phyloP scores from a whole-genome alignment of 1,140 invertebrate genomes.

The Leptoteleia sp. region DNA sequence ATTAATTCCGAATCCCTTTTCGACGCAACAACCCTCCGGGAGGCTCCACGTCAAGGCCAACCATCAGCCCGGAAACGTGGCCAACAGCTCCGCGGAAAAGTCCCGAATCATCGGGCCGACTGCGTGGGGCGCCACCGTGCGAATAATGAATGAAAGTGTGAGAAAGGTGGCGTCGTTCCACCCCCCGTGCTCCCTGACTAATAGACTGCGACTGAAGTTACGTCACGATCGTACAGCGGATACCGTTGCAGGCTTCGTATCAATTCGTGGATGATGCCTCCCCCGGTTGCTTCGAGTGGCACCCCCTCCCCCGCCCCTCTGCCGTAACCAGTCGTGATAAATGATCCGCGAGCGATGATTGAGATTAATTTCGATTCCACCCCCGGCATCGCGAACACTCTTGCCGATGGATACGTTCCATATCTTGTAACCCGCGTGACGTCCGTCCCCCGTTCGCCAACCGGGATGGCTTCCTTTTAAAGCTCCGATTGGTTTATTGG shows the following conservation, averaged over 20 bases:
- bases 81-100: not conserved
- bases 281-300: slow-evolving; percentile 53
- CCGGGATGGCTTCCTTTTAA: slow-evolving; percentile 34
- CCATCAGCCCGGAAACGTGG: not conserved
- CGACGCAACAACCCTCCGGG: slow-evolving; percentile 14
- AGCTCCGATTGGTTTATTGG: slow-evolving; percentile 22
- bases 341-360: slow-evolving; percentile 66
- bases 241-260: slow-evolving; percentile 77
- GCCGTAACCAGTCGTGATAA: slow-evolving; percentile 73
- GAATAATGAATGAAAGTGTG: slow-evolving; percentile 34
- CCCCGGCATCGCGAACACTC: slow-evolving; percentile 55
- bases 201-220: slow-evolving; percentile 75
- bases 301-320: too few relatives aligned
- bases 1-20: slow-evolving; percentile 69
- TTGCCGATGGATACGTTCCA: slow-evolving; percentile 67
- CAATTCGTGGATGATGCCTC: slow-evolving; percentile 72
- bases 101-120: not conserved
- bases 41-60: not conserved
- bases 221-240: slow-evolving; percentile 76
- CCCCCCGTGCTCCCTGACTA: slow-evolving; percentile 69
- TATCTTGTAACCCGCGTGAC: slow-evolving; percentile 65
- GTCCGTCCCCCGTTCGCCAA: slow-evolving; percentile 14
- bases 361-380: slow-evolving; percentile 69
- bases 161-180: slow-evolving; percentile 1
- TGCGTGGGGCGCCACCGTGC: not conserved